Evolutionary conservation across 2,888 invertebrate species (phyloP), one percentile per base, ranked within the genome.

Genomic region (Mythimna impura): DNA sequence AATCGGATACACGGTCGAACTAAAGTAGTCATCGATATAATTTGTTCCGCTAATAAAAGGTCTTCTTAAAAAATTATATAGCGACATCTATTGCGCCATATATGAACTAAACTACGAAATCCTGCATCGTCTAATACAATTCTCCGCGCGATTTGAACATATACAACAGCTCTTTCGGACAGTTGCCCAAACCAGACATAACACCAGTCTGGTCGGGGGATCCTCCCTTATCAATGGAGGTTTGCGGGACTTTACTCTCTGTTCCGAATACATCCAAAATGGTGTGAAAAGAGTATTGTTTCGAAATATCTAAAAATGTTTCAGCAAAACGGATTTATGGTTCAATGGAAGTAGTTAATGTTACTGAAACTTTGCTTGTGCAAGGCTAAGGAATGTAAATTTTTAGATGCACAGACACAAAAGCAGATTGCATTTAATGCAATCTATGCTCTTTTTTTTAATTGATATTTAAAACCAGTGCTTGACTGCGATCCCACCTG

Each of bases 31-130:
- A 60, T 25, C 9, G 36, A 75, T 61, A 54, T 71, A 50, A 81
- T 76, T 77, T 14, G 65, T 81, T 81, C 76, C 66, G 58, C 63
- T 5, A 67, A 57, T 76, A 70, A 30, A 47, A 36, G 17, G 25
- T 54, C 22, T 69, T 50, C 25, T 52, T 61, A 36, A 9, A 17
- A 34, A 30, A 30, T 3, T 2, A 30, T 30, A 3, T 30, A 30
- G 30, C 3, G 30, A 30, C 30, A 30, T 30, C 30, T 30, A 30
- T 30, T 0, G 30, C 30, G 30, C 30, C 30, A 30, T 3, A 3
- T 30, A 30, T 30, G 30, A 30, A 30, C 30, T 30, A 30, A 30
- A 30, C 30, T 30, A 30, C 30, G 2, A 30, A 30, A 30, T 30
- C 30, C 30, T 30, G 30, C 30, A 30, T 30, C 30, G 30, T 30